These are phyloP conservation scores for Ceyx melanurus DNA, from an alignment of 2,113 vertebrate species.

Conservation along the genomic window DNA sequence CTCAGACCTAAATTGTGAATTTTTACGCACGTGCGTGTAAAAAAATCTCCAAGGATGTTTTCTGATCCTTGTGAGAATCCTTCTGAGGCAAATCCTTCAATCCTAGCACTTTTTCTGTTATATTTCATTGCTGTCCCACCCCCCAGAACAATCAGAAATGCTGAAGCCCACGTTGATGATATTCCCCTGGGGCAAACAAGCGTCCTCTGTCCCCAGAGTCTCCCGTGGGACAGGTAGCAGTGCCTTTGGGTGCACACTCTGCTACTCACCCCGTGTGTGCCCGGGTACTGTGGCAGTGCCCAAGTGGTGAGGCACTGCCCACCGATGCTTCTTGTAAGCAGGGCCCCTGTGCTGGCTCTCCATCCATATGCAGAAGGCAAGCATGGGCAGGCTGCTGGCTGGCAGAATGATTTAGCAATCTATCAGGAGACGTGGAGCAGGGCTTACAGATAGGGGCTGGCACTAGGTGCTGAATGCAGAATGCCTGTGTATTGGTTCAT, in stretches of 20 bases:
- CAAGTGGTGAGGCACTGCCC: neutral
- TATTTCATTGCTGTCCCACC: neutral
- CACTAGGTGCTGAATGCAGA: neutral
- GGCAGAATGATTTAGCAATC: conserved; percentile 2
- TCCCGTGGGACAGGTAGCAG: neutral
- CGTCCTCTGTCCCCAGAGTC: neutral
- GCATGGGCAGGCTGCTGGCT: neutral
- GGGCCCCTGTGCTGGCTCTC: neutral
- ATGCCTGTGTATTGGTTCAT: conserved; percentile 31
- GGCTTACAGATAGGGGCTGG: neutral
- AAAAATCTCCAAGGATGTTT: neutral
- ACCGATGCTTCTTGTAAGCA: neutral
- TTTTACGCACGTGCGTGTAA: neutral
- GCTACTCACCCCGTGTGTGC: neutral
- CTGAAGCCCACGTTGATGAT: neutral
- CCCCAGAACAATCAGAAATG: neutral
- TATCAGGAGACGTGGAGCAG: neutral
- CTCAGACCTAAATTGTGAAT: neutral
- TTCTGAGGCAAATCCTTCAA: neutral
- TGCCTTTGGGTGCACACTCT: neutral
- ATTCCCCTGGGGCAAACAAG: accelerated
- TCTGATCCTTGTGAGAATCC: neutral
- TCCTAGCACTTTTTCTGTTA: neutral
- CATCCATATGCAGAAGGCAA: neutral
- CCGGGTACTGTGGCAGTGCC: neutral